Conservation (phyloP, 2,888 invertebrate genomes). For the Tortricodes alternella region DNA sequence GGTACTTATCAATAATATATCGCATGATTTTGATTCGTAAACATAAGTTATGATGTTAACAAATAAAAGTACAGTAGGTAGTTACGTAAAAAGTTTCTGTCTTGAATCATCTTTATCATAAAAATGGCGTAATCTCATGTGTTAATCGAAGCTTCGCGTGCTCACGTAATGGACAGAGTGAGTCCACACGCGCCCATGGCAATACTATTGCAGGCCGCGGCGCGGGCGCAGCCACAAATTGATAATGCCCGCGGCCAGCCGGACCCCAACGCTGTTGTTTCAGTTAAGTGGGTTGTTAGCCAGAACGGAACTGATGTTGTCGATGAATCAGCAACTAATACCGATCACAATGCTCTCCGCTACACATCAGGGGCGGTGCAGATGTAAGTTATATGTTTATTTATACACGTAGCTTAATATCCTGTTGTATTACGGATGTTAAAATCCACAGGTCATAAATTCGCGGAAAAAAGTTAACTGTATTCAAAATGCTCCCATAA, state of each 20-base stretch:
- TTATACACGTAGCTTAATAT: conserved; percentile 42
- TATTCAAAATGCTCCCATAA: conserved; percentile 37
- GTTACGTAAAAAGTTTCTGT: conserved; percentile 11
- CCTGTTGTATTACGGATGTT: conserved; percentile 37
- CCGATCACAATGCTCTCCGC: conserved; percentile 34
- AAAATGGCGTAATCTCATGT: conserved; percentile 36
- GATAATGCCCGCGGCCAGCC: conserved; percentile 34
- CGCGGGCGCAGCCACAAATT: conserved; percentile 41
- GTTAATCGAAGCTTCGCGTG: conserved; percentile 40
- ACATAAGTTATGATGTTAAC: conserved; percentile 16
- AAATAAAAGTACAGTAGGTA: conserved; percentile 2
- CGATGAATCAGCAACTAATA: conserved; percentile 54
- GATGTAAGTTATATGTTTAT: conserved; percentile 30
- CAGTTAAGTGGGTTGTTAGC: conserved; percentile 50
- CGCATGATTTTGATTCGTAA: conserved; percentile 16
- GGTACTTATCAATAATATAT: conserved; percentile 27
- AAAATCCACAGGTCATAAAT: conserved; percentile 40
- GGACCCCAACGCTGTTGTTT: conserved; percentile 47
- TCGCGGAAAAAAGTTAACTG: conserved; percentile 39
- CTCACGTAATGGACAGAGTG: conserved; percentile 40
- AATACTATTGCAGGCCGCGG: conserved; percentile 17
- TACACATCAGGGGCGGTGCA: conserved; percentile 53
- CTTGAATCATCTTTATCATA: not conserved
- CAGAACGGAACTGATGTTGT: conserved; percentile 39
- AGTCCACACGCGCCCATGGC: conserved; percentile 28